These are phyloP conservation scores for Meloidogyne floridensis DNA, from an alignment of 1,140 invertebrate genomes.

Conservation along the genomic window DNA sequence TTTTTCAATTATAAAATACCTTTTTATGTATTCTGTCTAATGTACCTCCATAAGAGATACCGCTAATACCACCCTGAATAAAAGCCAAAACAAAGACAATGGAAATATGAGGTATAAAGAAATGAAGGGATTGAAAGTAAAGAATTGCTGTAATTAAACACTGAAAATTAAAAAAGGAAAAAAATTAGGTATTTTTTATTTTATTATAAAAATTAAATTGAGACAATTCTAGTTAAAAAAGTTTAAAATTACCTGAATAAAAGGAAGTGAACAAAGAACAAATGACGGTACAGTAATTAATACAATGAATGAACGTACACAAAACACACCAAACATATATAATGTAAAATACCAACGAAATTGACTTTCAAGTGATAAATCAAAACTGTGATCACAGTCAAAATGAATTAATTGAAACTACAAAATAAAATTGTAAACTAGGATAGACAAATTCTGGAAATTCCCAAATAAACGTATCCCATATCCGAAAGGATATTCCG, in stretches of 20 bases:
- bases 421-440: not conserved
- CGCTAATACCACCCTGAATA: not conserved
- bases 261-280: constrained; percentile 76
- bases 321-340: constrained; percentile 82
- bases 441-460: too few relatives aligned
- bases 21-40: not conserved
- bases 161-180: not conserved
- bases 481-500: too few relatives aligned
- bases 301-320: constrained; percentile 81
- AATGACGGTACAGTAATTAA: constrained; percentile 72
- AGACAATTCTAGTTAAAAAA: not conserved
- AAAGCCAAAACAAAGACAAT: not conserved
- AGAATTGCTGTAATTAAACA: not conserved
- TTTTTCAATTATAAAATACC: not conserved
- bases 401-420: constrained; percentile 33
- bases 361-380: constrained; percentile 67
- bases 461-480: too few relatives aligned
- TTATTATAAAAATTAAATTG: too few relatives aligned
- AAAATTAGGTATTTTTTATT: too few relatives aligned
- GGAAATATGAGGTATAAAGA: not conserved
- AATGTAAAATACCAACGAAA: constrained; percentile 82
- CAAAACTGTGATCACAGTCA: constrained; percentile 40
- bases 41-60: not conserved
- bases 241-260: constrained; percentile 68
- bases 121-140: not conserved